A percentile compares a stretch with the other conserved stretches of the same genome.
These are phyloP conservation scores for Artibeus lituratus DNA, from an alignment of 2,797 vertebrate species.

Conservation along the genomic window DNA sequence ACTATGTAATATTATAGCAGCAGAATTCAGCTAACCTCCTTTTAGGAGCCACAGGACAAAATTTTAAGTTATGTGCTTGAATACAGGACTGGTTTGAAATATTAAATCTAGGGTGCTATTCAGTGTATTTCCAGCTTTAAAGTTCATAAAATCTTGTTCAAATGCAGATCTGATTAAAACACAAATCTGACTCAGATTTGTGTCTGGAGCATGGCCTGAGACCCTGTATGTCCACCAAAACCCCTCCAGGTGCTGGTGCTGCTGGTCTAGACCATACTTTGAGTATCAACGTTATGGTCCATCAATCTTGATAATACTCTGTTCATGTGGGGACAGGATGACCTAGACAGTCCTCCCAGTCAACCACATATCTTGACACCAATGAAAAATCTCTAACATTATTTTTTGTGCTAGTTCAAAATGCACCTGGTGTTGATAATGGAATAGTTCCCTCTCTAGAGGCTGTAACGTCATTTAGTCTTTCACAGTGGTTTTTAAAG, in stretches of 20 bases:
- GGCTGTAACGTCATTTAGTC: not conserved
- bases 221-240: not conserved
- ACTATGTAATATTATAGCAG: not conserved
- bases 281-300: not conserved
- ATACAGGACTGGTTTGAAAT: not conserved
- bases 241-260: not conserved
- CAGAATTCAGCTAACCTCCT: not conserved
- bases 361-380: not conserved
- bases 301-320: not conserved
- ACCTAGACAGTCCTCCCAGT: not conserved
- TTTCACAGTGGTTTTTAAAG: constrained; percentile 56
- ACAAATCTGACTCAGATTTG: not conserved
- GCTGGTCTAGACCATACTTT: not conserved
- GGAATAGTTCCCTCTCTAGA: not conserved
- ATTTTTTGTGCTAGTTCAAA: not conserved
- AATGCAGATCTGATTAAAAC: not conserved
- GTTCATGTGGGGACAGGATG: not conserved
- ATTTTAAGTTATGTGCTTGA: not conserved
- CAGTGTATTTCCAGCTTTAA: not conserved
- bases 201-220: not conserved
- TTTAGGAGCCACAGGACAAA: not conserved
- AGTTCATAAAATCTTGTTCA: not conserved
- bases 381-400: not conserved
- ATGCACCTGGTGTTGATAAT: not conserved
- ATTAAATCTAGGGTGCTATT: not conserved